A percentile compares a stretch with the other conserved stretches of the same genome.
Conservation (phyloP, 2,888 invertebrate genomes). For the Xanthorhoe spadicearia region DNA sequence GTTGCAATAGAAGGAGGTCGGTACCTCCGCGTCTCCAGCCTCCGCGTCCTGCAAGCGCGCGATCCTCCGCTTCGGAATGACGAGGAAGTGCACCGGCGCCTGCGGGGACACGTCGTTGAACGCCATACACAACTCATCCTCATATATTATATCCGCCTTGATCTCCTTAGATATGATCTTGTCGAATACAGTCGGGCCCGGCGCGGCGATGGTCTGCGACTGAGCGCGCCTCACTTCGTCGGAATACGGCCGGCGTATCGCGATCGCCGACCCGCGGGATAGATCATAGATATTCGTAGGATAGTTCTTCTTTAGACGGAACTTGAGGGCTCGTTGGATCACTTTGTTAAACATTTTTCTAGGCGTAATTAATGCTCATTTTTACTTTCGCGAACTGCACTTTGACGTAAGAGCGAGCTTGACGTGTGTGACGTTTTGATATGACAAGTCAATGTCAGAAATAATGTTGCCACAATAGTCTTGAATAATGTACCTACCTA, state of each 20-base stretch:
- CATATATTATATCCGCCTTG: constrained; percentile 92
- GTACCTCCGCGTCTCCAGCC: constrained; percentile 85
- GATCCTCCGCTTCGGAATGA: constrained; percentile 91
- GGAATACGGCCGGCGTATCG: constrained; percentile 70
- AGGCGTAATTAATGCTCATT: constrained; percentile 47
- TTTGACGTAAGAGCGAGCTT: constrained; percentile 18
- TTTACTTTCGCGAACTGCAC: constrained; percentile 31
- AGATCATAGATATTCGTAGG: constrained; percentile 80
- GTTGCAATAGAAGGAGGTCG: no score
- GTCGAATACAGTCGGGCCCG: constrained; percentile 89
- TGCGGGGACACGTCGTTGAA: constrained; percentile 92
- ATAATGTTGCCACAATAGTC: constrained; percentile 12
- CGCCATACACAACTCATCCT: constrained; percentile 92
- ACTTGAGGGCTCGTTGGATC: constrained; percentile 76
- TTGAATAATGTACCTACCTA: constrained; percentile 3
- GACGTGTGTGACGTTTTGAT: not conserved
- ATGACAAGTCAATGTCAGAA: constrained; percentile 9
- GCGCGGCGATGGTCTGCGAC: constrained; percentile 63
- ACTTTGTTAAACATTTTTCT: constrained; percentile 80
- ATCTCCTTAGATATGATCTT: constrained; percentile 90
- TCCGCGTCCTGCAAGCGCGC: constrained; percentile 86
- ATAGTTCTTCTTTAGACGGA: constrained; percentile 74
- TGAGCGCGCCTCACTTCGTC: constrained; percentile 77
- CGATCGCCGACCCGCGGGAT: constrained; percentile 72
- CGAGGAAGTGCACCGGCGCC: constrained; percentile 93